These are phyloP conservation scores for Acinonyx jubatus DNA, from an alignment of 2,113 vertebrate genomes.

Conservation along the genomic window DNA sequence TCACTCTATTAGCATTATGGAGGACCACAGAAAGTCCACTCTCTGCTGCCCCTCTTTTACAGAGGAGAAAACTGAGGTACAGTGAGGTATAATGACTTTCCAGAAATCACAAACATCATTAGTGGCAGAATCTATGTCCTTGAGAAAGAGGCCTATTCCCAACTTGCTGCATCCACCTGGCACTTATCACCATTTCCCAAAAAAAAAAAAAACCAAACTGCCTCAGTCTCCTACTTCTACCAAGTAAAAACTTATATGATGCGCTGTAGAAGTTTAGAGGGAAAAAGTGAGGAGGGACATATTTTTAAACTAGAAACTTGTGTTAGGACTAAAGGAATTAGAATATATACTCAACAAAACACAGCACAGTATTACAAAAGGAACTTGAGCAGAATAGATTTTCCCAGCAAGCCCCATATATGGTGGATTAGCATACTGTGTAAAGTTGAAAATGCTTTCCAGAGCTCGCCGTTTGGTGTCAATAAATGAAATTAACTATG, in stretches of 20 bases:
- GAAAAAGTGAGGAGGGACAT: not conserved
- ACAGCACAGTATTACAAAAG: not conserved
- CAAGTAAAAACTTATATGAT: not conserved
- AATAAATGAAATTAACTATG: not conserved
- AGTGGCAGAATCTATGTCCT: not conserved
- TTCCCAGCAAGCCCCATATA: not conserved
- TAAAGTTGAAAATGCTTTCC: not conserved
- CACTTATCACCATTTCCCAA: not conserved
- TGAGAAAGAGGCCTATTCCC: not conserved
- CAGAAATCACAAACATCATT: not conserved
- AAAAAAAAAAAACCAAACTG: not conserved
- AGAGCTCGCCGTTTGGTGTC: not conserved
- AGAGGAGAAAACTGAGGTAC: not conserved
- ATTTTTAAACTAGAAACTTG: not conserved
- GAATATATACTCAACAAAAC: not conserved
- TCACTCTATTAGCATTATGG: not conserved
- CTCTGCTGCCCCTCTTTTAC: not conserved
- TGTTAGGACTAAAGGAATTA: not conserved
- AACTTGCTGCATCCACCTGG: not conserved
- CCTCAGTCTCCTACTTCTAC: not conserved
- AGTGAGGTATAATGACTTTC: not conserved
- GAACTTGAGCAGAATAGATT: slow-evolving; percentile 1
- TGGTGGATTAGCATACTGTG: not conserved
- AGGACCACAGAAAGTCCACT: not conserved
- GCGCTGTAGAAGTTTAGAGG: not conserved